These are phyloP conservation scores for Oryctes rhinoceros DNA, from an alignment of 1,140 invertebrate genomes.

Conservation along the genomic window DNA sequence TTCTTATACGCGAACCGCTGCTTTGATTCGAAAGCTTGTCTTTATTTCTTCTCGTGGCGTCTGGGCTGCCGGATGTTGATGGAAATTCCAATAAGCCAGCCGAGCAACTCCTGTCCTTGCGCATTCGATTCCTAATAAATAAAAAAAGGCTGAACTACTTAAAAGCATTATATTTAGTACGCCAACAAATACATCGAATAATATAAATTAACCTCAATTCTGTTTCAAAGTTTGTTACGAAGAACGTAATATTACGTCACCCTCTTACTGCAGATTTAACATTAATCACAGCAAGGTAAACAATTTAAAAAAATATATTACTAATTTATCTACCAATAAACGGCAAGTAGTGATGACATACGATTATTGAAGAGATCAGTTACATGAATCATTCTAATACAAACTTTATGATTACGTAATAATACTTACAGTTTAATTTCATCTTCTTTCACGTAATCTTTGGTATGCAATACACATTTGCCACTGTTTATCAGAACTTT, in stretches of 20 bases:
- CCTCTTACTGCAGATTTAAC: too few relatives aligned
- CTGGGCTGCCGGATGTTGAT: constrained; percentile 63
- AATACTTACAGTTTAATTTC: constrained; percentile 67
- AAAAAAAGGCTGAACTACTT: background rate
- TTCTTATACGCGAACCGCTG: constrained; percentile 63
- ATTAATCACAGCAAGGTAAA: too few relatives aligned
- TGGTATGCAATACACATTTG: constrained; percentile 95
- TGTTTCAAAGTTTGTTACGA: too few relatives aligned
- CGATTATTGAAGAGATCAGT: too few relatives aligned
- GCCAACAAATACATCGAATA: too few relatives aligned
- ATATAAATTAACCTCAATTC: too few relatives aligned
- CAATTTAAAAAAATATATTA: too few relatives aligned
- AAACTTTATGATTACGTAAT: background rate
- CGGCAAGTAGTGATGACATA: too few relatives aligned
- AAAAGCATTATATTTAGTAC: too few relatives aligned
- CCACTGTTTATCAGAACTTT: constrained; percentile 97
- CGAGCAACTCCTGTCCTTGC: constrained; percentile 76
- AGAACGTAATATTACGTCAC: too few relatives aligned
- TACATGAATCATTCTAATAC: too few relatives aligned
- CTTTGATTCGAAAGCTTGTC: constrained; percentile 63
- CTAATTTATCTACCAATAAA: too few relatives aligned
- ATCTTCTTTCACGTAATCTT: constrained; percentile 79
- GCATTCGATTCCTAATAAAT: constrained; percentile 63
- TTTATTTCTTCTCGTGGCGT: constrained; percentile 62
- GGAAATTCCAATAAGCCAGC: constrained; percentile 75